These are phyloP conservation scores for Syrmaticus mikado DNA, from an alignment of 2,113 vertebrate genomes.

Conservation along the genomic window DNA sequence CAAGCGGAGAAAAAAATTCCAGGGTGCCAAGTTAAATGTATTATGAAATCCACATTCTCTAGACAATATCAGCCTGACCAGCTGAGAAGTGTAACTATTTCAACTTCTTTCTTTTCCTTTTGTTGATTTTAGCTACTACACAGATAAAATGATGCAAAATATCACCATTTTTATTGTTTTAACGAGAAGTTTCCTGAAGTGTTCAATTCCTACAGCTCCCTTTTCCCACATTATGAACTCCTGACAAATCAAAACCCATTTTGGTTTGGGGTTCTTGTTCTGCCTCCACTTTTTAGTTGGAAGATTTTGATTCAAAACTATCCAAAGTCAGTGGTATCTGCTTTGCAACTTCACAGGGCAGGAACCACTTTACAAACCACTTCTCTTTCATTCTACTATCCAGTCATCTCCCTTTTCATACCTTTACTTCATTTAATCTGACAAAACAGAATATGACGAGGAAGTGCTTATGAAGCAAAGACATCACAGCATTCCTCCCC, in stretches of 20 bases:
- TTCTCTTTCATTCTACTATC: not conserved
- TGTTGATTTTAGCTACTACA: not conserved
- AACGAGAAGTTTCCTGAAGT: not conserved
- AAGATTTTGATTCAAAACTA: not conserved
- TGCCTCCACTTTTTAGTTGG: not conserved
- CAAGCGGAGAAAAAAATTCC: not conserved
- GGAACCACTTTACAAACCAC: not conserved
- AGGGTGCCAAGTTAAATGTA: slow-evolving; percentile 34
- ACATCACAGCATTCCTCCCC: no score
- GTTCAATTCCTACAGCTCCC: not conserved
- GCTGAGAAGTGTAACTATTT: not conserved
- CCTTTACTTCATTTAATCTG: not conserved
- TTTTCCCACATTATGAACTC: not conserved
- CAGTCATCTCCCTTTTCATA: not conserved
- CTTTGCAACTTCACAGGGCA: not conserved
- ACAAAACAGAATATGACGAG: no score
- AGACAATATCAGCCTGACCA: not conserved
- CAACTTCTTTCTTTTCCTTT: not conserved
- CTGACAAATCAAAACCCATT: not conserved
- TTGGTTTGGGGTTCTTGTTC: not conserved
- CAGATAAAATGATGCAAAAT: not conserved
- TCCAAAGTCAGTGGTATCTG: not conserved
- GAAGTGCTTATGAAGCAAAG: no score
- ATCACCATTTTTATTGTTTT: not conserved
- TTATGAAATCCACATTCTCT: slow-evolving; percentile 37